phyloP scores from a whole-genome alignment of 2,888 invertebrate species.

The Trachelus troglodyta region DNA sequence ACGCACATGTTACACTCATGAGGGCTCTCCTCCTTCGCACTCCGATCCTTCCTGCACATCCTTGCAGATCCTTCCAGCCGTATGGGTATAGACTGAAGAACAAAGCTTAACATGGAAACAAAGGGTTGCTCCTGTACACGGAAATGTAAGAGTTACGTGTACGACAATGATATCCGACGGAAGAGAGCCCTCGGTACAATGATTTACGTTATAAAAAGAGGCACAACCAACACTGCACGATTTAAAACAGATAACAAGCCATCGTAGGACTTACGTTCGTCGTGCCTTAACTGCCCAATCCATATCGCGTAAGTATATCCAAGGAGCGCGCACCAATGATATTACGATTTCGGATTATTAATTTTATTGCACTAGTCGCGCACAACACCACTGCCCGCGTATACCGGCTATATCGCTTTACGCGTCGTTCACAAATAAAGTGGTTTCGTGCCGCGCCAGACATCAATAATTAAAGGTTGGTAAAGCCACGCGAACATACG shows the following conservation, averaged over 20 bases:
- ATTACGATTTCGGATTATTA: neutral
- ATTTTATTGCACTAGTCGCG: conserved; percentile 51
- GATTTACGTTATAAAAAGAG: neutral
- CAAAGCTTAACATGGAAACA: neutral
- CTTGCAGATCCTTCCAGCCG: neutral
- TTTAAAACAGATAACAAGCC: neutral
- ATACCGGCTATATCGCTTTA: conserved; percentile 33
- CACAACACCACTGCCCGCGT: conserved; percentile 38
- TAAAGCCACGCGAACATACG: conserved; percentile 26
- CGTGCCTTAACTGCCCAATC: conserved; percentile 65
- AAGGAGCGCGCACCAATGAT: conserved; percentile 25
- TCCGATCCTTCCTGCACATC: neutral
- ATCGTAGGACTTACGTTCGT: conserved; percentile 59
- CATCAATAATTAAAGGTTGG: conserved; percentile 14
- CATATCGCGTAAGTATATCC: conserved; percentile 63
- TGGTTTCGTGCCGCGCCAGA: conserved; percentile 30
- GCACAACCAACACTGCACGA: neutral
- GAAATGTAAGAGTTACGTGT: neutral
- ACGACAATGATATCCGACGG: neutral
- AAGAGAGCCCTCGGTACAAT: neutral
- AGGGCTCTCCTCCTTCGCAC: neutral
- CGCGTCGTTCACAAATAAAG: conserved; percentile 23
- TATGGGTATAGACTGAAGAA: neutral
- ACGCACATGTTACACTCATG: neutral
- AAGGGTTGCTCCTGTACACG: neutral